Base-by-base conservation (phyloP, 2,113 vertebrate genomes). In the Saccopteryx leptura region DNA sequence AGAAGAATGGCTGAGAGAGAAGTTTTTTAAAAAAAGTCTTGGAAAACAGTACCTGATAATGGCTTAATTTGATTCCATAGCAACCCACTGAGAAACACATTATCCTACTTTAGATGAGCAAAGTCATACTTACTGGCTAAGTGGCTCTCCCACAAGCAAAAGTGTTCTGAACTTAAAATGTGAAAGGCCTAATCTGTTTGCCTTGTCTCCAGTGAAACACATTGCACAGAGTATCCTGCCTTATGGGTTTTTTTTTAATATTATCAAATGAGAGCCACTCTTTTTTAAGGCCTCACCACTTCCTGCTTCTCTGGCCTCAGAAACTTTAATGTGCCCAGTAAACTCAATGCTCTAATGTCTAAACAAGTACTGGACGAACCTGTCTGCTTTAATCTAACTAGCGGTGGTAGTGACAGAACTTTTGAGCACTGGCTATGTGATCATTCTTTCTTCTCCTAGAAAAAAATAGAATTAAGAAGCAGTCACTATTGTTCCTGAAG, bases 81-180 rank as follows among this genome's bases (percentile, higher is more conserved):
- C 14, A 80, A 79, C 17, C 58, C 48, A 52, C 48, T 18, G 52
- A 76, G 54, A 60, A 90, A 76, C 28, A 76, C n/a, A 60, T 88
- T 71, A 71, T 78, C 31, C 68, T 81, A 61, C n/a, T 76, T 84
- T 66, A 52, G 58, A 86, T 7, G 23, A 50, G 50, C 7, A 88
- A 80, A 90, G n/a, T 60, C 68, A 21, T 72, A 86, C 26, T 86
- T 82, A 69, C n/a, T 50, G 31, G 54, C 56, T 79, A 79, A 84
- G 52, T 72, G 69, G 65, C 63, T 95, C 84, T 84, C 46, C 58
- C 56, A 96, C 14, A 82, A 90, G 50, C 33, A 93, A 78, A 54
- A 82, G 13, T 60, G 39, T 65, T 92, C 81, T 78, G 74, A 61
- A 86, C 21, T 79, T 90, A 94, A 96, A 92, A 82, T 65, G 54